These are phyloP conservation scores for Cebidichthys violaceus DNA, from an alignment of 2,113 vertebrate genomes.

Conservation along the genomic window DNA sequence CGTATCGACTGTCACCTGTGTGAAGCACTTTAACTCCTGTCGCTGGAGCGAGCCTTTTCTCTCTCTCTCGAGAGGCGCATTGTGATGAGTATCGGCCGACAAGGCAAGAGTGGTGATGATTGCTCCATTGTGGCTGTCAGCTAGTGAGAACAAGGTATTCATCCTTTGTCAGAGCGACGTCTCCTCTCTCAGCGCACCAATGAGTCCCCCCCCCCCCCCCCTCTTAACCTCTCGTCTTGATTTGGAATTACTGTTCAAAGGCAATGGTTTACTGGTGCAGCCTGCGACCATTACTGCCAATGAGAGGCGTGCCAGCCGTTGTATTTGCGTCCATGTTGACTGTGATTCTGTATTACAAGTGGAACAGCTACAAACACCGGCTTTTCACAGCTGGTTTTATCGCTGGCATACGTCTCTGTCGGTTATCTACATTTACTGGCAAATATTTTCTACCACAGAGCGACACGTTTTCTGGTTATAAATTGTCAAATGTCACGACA, in stretches of 20 bases:
- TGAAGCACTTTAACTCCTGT: conserved; percentile 73
- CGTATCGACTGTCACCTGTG: conserved; percentile 81
- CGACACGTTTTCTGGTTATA: background rate
- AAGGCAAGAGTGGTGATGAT: conserved; percentile 77
- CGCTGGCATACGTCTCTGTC: background rate
- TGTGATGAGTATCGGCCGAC: conserved; percentile 76
- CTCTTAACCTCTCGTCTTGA: conserved; percentile 67
- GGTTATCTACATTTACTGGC: background rate
- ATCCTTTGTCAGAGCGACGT: conserved; percentile 69
- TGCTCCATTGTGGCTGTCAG: conserved; percentile 81
- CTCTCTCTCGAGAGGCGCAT: conserved; percentile 61
- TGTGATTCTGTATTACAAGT: background rate
- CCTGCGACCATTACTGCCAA: conserved; percentile 25
- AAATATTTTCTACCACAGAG: background rate
- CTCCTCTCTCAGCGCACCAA: conserved; percentile 53
- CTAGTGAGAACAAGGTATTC: conserved; percentile 75
- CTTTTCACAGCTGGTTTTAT: background rate
- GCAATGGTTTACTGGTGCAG: conserved; percentile 28
- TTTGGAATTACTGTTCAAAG: conserved; percentile 61
- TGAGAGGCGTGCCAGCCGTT: background rate
- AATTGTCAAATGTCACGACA: background rate
- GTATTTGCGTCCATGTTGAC: background rate
- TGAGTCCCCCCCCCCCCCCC: conserved; percentile 19
- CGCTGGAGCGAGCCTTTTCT: conserved; percentile 71
- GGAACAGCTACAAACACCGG: too few species aligned